Conservation (phyloP, 1,140 invertebrate genomes). For the Cotesia vestalis region DNA sequence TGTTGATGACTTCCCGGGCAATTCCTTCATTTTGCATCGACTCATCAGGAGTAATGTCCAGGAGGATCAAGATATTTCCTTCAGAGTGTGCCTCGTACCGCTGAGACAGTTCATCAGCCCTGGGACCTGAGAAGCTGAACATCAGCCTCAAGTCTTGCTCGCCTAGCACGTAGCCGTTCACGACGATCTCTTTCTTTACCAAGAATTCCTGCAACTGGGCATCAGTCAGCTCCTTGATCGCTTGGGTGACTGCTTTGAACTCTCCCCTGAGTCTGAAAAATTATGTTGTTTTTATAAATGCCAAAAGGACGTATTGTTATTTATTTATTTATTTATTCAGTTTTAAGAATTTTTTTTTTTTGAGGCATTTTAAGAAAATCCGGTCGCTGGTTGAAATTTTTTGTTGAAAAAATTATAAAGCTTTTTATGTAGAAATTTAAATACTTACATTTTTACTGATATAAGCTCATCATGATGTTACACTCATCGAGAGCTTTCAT, state of each 20-base stretch:
- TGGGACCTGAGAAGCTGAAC: slow-evolving; percentile 74
- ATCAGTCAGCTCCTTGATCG: slow-evolving; percentile 84
- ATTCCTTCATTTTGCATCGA: slow-evolving; percentile 91
- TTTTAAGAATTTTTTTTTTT: not conserved
- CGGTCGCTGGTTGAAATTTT: too few relatives aligned
- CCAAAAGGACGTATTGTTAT: not conserved
- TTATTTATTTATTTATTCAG: not conserved
- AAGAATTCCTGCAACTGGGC: slow-evolving; percentile 82
- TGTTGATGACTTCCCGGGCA: slow-evolving; percentile 94
- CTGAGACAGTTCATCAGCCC: slow-evolving; percentile 69
- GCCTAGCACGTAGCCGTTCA: slow-evolving; percentile 81
- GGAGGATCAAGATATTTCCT: slow-evolving; percentile 82
- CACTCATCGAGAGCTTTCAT: too few relatives aligned
- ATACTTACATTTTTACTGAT: too few relatives aligned
- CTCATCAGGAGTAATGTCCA: slow-evolving; percentile 85
- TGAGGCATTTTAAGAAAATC: too few relatives aligned
- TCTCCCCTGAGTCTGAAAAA: slow-evolving; percentile 79
- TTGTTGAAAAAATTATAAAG: too few relatives aligned
- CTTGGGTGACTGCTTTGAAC: slow-evolving; percentile 87
- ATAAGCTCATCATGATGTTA: too few relatives aligned
- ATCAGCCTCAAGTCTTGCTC: slow-evolving; percentile 86
- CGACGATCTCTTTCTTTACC: slow-evolving; percentile 74
- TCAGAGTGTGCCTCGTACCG: slow-evolving; percentile 92
- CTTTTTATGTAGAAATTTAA: too few relatives aligned
- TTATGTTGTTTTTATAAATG: too few relatives aligned